phyloP scores from a whole-genome alignment of 2,113 vertebrate species.

The Meriones unguiculatus region DNA sequence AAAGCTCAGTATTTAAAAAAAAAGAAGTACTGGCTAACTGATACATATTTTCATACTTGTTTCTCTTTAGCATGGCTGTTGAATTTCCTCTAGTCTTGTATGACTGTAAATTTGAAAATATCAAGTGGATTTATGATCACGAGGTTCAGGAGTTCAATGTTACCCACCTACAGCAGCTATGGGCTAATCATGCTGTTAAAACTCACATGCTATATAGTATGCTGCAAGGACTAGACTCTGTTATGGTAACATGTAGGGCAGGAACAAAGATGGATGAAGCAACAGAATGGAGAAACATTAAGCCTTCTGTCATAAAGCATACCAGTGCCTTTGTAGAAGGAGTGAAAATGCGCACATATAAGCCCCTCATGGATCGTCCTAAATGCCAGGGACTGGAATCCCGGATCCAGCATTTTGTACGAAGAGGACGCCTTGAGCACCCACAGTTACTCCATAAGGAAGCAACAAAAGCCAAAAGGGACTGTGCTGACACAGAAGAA shows the following conservation, averaged over 20 bases:
- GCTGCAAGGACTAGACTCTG: conserved; percentile 89
- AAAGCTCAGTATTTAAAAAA: not conserved
- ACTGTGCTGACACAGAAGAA: conserved; percentile 66
- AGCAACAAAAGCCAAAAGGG: conserved; percentile 71
- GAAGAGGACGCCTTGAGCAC: conserved; percentile 91
- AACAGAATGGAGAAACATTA: conserved; percentile 74
- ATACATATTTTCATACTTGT: conserved; percentile 29
- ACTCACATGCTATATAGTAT: conserved; percentile 91
- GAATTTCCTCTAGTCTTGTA: conserved; percentile 96
- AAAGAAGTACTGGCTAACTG: conserved; percentile 33
- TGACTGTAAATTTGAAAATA: conserved; percentile 92
- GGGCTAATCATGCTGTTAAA: conserved; percentile 92
- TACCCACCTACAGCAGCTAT: conserved; percentile 92
- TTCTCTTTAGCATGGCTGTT: conserved; percentile 93
- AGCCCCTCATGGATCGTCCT: conserved; percentile 92
- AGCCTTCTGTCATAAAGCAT: conserved; percentile 79
- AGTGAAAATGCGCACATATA: conserved; percentile 91
- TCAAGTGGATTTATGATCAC: conserved; percentile 90
- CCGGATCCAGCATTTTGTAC: conserved; percentile 93
- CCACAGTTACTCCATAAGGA: conserved; percentile 58
- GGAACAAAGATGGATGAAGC: conserved; percentile 49
- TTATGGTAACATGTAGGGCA: conserved; percentile 58
- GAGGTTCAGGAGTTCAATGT: conserved; percentile 90
- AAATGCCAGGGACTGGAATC: conserved; percentile 95
- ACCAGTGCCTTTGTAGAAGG: conserved; percentile 92